A percentile compares a stretch with the other conserved stretches of the same genome.
Evolutionary conservation across 1,140 invertebrate species (phyloP).

Genomic region (Panagrolaimus sp.): DNA sequence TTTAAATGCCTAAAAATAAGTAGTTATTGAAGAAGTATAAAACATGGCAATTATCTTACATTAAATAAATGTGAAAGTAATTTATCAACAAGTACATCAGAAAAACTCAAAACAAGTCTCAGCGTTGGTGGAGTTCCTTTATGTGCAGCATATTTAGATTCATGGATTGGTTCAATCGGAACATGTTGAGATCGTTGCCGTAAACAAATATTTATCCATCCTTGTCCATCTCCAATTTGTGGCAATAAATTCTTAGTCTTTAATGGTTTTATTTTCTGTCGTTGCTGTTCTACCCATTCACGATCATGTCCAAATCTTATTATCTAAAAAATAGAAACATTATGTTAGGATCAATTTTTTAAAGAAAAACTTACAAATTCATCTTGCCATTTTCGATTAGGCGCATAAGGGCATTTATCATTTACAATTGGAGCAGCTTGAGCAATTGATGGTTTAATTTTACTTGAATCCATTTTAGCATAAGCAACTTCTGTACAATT

Average conservation of each 20-base stretch:
- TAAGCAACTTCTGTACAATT: constrained; percentile 21
- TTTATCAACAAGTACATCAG: constrained; percentile 26
- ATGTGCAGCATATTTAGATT: constrained; percentile 22
- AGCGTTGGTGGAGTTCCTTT: constrained; percentile 33
- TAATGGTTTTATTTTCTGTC: neutral
- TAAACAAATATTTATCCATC: constrained; percentile 29
- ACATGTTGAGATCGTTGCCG: constrained; percentile 15
- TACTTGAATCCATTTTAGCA: constrained; percentile 14
- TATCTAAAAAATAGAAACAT: constrained; percentile 20
- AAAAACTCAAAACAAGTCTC: constrained; percentile 15
- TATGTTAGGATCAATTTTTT: neutral
- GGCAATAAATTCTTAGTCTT: constrained; percentile 17
- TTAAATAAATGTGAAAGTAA: constrained; percentile 23
- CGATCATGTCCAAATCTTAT: constrained; percentile 25
- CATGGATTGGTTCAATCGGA: neutral
- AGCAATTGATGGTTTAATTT: constrained; percentile 7
- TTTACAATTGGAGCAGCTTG: neutral
- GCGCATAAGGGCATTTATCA: constrained; percentile 14
- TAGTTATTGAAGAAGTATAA: too few species aligned
- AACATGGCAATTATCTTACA: too few species aligned
- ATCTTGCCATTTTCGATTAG: constrained; percentile 28
- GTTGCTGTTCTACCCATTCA: constrained; percentile 13
- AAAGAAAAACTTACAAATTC: constrained; percentile 24
- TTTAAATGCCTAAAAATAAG: constrained; percentile 26
- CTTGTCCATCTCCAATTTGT: neutral